phyloP scores from a whole-genome alignment of 2,113 vertebrate genomes.

The Morone chrysops region DNA sequence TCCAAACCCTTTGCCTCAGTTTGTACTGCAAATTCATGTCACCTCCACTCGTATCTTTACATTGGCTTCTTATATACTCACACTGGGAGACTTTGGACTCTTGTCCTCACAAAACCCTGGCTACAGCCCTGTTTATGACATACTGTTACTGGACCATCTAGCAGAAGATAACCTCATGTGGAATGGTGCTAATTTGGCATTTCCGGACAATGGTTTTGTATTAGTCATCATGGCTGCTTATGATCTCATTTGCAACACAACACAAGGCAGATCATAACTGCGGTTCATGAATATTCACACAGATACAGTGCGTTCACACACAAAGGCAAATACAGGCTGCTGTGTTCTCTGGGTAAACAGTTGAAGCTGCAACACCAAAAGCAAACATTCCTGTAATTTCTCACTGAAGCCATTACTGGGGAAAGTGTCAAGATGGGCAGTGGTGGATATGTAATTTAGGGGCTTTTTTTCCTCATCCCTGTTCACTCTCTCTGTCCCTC shows the following conservation, averaged over 20 bases:
- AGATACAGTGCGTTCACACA: neutral
- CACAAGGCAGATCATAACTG: slow-evolving; percentile 16
- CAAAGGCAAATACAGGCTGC: slow-evolving; percentile 12
- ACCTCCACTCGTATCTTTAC: neutral
- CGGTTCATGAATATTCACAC: slow-evolving; percentile 55
- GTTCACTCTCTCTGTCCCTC: neutral
- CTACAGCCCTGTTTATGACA: neutral
- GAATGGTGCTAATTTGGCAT: neutral
- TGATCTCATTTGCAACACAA: slow-evolving; percentile 40
- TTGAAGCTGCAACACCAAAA: slow-evolving; percentile 1
- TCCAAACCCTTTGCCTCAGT: neutral
- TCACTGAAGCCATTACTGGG: neutral
- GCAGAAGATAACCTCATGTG: neutral
- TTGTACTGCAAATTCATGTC: neutral
- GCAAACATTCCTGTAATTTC: slow-evolving; percentile 9
- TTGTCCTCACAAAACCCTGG: neutral
- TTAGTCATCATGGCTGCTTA: slow-evolving; percentile 42
- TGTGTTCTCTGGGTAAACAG: slow-evolving; percentile 25
- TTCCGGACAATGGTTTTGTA: slow-evolving; percentile 21
- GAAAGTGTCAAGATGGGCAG: neutral
- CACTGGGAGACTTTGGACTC: neutral
- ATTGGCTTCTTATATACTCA: neutral
- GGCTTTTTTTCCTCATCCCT: neutral
- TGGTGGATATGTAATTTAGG: neutral
- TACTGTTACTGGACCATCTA: neutral